phyloP scores from a whole-genome alignment of 2,888 invertebrate genomes.

The Orthonevra nobilis region DNA sequence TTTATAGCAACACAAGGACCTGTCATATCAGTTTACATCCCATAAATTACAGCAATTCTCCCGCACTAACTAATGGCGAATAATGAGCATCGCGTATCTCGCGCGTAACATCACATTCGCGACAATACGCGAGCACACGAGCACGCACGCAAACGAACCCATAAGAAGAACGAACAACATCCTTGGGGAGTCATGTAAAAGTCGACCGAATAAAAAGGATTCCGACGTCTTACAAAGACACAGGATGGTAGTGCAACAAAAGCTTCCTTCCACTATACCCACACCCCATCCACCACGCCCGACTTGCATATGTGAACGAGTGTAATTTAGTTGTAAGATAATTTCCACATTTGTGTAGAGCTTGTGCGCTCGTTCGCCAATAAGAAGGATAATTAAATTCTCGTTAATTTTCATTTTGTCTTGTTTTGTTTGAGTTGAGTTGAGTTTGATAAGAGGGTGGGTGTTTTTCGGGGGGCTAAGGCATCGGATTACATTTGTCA shows the following conservation, averaged over 20 bases:
- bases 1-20: conserved; percentile 63
- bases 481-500: conserved; percentile 45
- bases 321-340: conserved; percentile 68
- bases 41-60: conserved; percentile 64
- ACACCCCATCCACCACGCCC: not conserved
- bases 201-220: conserved; percentile 60
- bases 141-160: no score
- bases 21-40: conserved; percentile 70
- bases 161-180: no score
- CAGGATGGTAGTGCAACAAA: conserved; percentile 31
- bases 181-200: conserved; percentile 51
- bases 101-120: conserved; percentile 9
- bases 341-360: conserved; percentile 59
- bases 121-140: conserved; percentile 3
- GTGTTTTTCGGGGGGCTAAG: not conserved
- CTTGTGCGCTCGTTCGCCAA: conserved; percentile 51
- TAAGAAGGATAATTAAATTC: conserved; percentile 69
- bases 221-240: conserved; percentile 49
- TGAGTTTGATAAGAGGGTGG: no score
- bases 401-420: conserved; percentile 67
- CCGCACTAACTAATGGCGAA: conserved; percentile 41
- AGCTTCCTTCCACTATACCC: not conserved
- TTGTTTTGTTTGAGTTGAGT: conserved; percentile 54
- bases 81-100: conserved; percentile 44
- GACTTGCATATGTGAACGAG: conserved; percentile 53